Evolutionary conservation across 2,888 invertebrate genomes (phyloP).

Genomic region (Adelphocoris suturalis): DNA sequence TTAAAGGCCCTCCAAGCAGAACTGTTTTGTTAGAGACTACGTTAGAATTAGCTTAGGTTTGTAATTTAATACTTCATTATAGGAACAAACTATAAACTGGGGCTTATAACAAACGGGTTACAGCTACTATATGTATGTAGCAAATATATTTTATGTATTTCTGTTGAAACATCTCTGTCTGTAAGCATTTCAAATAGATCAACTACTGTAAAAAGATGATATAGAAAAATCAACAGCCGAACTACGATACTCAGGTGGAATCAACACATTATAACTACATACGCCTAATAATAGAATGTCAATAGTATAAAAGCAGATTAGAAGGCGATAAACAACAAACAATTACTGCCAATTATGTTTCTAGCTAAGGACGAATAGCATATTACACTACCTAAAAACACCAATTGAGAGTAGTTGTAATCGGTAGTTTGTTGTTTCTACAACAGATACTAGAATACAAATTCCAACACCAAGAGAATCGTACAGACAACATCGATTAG

Average conservation of each 20-base stretch:
- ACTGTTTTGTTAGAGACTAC: too few species aligned
- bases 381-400: not conserved
- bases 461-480: constrained; percentile 11
- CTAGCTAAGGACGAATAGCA: not conserved
- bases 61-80: too few species aligned
- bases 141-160: too few species aligned
- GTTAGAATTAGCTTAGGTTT: too few species aligned
- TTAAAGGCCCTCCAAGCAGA: too few species aligned
- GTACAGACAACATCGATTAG: constrained; percentile 48
- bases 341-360: not conserved
- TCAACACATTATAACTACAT: not conserved
- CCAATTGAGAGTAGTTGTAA: too few species aligned
- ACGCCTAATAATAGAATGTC: not conserved
- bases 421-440: too few species aligned
- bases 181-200: not conserved
- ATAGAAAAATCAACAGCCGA: not conserved
- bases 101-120: too few species aligned
- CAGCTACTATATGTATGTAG: too few species aligned
- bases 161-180: not conserved
- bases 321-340: not conserved
- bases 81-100: too few species aligned
- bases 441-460: not conserved
- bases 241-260: not conserved
- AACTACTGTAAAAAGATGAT: not conserved
- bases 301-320: not conserved